Evolutionary conservation across 2,888 invertebrate species (phyloP).

Genomic region (Malthinus flaveolus): DNA sequence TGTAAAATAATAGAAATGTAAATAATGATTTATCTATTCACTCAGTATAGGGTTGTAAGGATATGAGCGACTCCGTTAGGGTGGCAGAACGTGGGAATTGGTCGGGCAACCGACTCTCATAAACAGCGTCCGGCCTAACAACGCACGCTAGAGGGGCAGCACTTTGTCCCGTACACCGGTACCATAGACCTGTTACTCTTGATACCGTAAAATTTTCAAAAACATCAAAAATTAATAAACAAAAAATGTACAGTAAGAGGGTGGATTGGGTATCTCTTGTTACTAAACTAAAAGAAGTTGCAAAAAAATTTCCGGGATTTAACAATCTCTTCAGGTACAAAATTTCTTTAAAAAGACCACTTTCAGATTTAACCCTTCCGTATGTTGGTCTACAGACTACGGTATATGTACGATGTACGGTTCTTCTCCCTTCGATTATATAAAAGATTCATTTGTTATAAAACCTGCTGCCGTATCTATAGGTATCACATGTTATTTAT

Average conservation of each 20-base stretch:
- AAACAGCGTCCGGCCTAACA: slow-evolving; percentile 38
- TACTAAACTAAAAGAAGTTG: no score
- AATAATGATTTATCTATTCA: slow-evolving; percentile 38
- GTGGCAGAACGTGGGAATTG: slow-evolving; percentile 54
- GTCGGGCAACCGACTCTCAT: slow-evolving; percentile 51
- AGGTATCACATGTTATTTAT: no score
- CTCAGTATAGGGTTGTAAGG: slow-evolving; percentile 46
- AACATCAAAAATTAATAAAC: background rate
- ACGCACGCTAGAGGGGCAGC: slow-evolving; percentile 27
- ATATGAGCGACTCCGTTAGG: slow-evolving; percentile 46
- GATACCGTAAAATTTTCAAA: slow-evolving; percentile 13
- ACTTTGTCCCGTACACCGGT: slow-evolving; percentile 21
- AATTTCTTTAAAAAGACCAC: no score
- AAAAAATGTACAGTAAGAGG: background rate
- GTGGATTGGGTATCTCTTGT: no score
- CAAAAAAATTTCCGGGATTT: no score
- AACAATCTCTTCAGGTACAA: no score
- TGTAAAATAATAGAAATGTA: slow-evolving; percentile 38
- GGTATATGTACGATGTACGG: no score
- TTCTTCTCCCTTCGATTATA: no score
- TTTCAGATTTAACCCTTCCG: no score
- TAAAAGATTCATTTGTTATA: no score
- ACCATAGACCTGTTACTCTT: slow-evolving; percentile 24
- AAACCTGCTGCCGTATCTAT: no score
- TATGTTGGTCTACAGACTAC: no score